Conservation (phyloP, 1,140 invertebrate species). For the Diploscapter pachys region DNA sequence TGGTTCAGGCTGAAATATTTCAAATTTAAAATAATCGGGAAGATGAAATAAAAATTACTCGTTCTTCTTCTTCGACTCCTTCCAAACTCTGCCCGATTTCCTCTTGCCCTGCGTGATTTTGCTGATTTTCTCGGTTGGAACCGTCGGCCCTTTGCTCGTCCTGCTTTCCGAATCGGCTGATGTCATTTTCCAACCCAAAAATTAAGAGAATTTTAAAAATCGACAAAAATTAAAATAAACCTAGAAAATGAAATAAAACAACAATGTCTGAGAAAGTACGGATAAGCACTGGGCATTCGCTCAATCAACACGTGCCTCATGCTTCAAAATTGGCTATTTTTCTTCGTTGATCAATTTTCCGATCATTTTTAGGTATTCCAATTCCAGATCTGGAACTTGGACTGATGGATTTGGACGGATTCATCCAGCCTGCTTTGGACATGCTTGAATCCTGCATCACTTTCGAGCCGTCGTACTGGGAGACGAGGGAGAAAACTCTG, state of each 20-base stretch:
- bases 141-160: too few relatives aligned
- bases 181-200: too few relatives aligned
- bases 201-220: too few relatives aligned
- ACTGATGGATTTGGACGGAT: conserved; percentile 7
- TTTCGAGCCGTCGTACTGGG: conserved; percentile 37
- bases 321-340: not conserved
- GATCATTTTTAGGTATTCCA: not conserved
- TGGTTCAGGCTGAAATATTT: not conserved
- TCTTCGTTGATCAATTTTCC: not conserved
- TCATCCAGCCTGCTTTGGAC: conserved; percentile 19
- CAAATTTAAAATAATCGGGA: not conserved
- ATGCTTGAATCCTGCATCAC: conserved; percentile 49
- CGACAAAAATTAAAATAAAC: too few relatives aligned
- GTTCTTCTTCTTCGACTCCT: conserved; percentile 23
- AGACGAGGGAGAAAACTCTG: too few relatives aligned
- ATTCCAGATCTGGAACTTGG: not conserved
- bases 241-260: too few relatives aligned
- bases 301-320: too few relatives aligned
- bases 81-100: conserved; percentile 33
- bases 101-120: not conserved
- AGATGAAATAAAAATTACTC: conserved; percentile 19
- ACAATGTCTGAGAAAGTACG: too few relatives aligned
- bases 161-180: too few relatives aligned
- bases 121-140: conserved; percentile 6
- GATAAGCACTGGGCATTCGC: too few relatives aligned